phyloP scores from a whole-genome alignment of 2,113 vertebrate genomes.

The Sardina pilchardus region DNA sequence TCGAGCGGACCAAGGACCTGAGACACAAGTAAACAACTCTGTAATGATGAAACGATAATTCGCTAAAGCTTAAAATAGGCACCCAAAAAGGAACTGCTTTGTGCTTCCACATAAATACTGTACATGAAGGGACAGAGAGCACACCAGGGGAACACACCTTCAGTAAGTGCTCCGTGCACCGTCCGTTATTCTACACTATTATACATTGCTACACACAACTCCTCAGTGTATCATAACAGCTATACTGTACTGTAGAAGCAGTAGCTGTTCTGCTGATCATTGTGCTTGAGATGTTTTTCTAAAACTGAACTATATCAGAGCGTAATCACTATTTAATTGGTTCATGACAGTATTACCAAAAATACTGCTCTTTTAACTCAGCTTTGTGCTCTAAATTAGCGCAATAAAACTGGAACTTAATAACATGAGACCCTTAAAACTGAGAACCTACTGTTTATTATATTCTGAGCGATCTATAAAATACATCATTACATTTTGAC shows the following conservation, averaged over 20 bases:
- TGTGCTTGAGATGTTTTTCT: too few species aligned
- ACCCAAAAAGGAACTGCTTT: neutral
- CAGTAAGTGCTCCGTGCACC: neutral
- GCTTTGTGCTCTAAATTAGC: neutral
- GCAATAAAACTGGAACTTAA: neutral
- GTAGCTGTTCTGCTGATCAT: too few species aligned
- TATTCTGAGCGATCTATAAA: too few species aligned
- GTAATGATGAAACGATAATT: conserved; percentile 26
- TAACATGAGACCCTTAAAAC: too few species aligned
- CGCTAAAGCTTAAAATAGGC: neutral
- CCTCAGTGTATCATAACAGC: neutral
- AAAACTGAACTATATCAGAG: neutral
- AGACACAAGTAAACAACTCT: conserved; percentile 39
- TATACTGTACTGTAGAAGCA: too few species aligned
- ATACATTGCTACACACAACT: too few species aligned
- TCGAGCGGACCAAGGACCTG: conserved; percentile 24
- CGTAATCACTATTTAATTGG: neutral
- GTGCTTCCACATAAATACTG: neutral
- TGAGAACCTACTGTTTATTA: too few species aligned
- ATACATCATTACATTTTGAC: too few species aligned
- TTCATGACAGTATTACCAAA: neutral
- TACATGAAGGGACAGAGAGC: neutral
- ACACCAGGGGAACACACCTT: neutral
- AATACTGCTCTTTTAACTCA: neutral
- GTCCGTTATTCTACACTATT: too few species aligned